These are phyloP conservation scores for Xylota segnis DNA, from an alignment of 2,888 invertebrate genomes.

Conservation along the genomic window DNA sequence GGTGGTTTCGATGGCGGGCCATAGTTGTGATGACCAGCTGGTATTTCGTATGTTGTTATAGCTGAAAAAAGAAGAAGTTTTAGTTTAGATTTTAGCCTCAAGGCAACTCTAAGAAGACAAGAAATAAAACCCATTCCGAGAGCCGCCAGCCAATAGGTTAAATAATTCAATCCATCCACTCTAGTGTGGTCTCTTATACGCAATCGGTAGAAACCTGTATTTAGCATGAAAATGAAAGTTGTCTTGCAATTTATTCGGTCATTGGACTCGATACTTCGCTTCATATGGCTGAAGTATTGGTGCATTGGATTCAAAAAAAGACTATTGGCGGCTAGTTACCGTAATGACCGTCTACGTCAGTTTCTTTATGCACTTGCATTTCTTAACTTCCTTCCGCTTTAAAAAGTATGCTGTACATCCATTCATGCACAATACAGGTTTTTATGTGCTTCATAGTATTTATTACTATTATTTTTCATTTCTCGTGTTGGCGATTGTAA, in stretches of 20 bases:
- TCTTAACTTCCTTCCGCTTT: conserved; percentile 62
- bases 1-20: conserved; percentile 84
- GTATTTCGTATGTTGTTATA: conserved; percentile 83
- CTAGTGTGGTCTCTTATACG: conserved; percentile 30
- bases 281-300: conserved; percentile 26
- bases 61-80: conserved; percentile 78
- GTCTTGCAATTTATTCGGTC: conserved; percentile 63
- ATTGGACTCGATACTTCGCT: conserved; percentile 57
- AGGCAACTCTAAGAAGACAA: conserved; percentile 12
- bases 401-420: conserved; percentile 4
- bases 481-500: background rate
- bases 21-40: conserved; percentile 82
- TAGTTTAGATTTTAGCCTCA: background rate
- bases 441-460: background rate
- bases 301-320: conserved; percentile 25
- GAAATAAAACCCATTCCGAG: conserved; percentile 16
- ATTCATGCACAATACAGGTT: conserved; percentile 22
- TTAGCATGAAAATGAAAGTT: conserved; percentile 70
- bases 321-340: conserved; percentile 7
- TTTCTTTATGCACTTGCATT: conserved; percentile 21
- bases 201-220: conserved; percentile 55
- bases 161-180: conserved; percentile 50
- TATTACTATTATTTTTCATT: background rate
- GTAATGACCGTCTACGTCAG: conserved; percentile 9
- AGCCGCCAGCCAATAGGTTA: conserved; percentile 37